Conservation (phyloP, 2,888 invertebrate species). For the Phanerotoma sp. region DNA sequence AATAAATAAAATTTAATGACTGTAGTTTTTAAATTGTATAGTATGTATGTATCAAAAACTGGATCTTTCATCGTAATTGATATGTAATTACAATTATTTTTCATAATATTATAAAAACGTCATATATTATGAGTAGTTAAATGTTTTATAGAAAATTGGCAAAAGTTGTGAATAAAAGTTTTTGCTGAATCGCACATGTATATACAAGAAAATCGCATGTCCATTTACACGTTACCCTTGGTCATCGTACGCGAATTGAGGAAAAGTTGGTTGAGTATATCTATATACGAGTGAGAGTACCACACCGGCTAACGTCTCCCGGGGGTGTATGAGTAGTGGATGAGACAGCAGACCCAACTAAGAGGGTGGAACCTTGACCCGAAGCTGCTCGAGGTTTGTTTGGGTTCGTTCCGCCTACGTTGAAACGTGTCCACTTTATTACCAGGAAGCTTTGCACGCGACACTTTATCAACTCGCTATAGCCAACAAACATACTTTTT, state of each 20-base stretch:
- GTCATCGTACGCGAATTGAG: conserved; percentile 35
- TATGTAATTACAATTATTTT: too few relatives aligned
- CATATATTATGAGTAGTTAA: too few relatives aligned
- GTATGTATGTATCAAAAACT: too few relatives aligned
- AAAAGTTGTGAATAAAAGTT: neutral
- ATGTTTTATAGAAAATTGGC: too few relatives aligned
- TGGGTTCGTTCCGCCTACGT: conserved; percentile 43
- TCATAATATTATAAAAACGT: too few relatives aligned
- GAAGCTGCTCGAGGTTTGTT: conserved; percentile 47
- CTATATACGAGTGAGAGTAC: conserved; percentile 20
- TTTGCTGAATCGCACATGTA: conserved; percentile 1
- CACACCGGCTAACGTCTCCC: conserved; percentile 22
- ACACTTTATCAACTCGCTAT: neutral
- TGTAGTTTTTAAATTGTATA: too few relatives aligned
- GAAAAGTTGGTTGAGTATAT: conserved; percentile 10
- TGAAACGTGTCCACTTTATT: conserved; percentile 14
- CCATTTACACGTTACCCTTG: conserved; percentile 33
- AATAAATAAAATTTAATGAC: too few relatives aligned
- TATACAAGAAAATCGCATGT: conserved; percentile 21
- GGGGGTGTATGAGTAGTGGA: conserved; percentile 40
- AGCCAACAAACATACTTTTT: neutral
- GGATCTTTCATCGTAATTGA: too few relatives aligned
- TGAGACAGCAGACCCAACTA: conserved; percentile 40
- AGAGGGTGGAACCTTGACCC: conserved; percentile 47
- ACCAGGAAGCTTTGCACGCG: conserved; percentile 7